phyloP scores from a whole-genome alignment of 2,113 vertebrate species.

The Pollimyrus isidori region DNA sequence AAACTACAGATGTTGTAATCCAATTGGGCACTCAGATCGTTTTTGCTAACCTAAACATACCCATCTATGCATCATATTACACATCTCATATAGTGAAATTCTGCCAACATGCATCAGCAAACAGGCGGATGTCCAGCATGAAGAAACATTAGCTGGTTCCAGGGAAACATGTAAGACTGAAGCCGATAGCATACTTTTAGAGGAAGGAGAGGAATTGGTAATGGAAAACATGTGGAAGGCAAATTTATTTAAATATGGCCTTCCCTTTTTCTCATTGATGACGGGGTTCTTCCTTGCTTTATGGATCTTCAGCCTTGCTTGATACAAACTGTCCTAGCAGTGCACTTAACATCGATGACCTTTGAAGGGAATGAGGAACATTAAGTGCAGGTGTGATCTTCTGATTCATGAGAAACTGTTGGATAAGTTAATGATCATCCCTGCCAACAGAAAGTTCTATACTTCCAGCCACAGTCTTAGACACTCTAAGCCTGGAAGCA shows the following conservation, averaged over 20 bases:
- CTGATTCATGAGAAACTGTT: too few relatives aligned
- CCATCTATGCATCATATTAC: not conserved
- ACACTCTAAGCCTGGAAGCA: not conserved
- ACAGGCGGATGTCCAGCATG: slow-evolving; percentile 12
- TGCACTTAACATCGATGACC: too few relatives aligned
- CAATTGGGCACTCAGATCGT: not conserved
- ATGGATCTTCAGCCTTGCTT: too few relatives aligned
- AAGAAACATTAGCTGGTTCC: slow-evolving; percentile 12
- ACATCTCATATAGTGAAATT: slow-evolving; percentile 11
- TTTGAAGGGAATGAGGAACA: too few relatives aligned
- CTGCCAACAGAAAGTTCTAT: too few relatives aligned
- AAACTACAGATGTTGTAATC: not conserved
- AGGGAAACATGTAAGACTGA: slow-evolving; percentile 18
- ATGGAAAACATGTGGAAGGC: not conserved
- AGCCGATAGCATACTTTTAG: not conserved
- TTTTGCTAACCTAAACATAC: slow-evolving; percentile 7
- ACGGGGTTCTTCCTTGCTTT: too few relatives aligned
- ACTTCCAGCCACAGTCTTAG: not conserved
- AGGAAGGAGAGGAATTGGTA: not conserved
- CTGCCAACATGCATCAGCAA: slow-evolving; percentile 6
- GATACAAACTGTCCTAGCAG: too few relatives aligned
- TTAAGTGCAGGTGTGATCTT: too few relatives aligned
- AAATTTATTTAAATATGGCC: too few relatives aligned
- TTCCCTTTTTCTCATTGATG: too few relatives aligned
- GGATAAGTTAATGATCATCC: too few relatives aligned